Percentiles rank a stretch among this genome's conserved stretches.
These are phyloP conservation scores for Hypercompe scribonia DNA, from an alignment of 2,888 invertebrate genomes.

Conservation along the genomic window DNA sequence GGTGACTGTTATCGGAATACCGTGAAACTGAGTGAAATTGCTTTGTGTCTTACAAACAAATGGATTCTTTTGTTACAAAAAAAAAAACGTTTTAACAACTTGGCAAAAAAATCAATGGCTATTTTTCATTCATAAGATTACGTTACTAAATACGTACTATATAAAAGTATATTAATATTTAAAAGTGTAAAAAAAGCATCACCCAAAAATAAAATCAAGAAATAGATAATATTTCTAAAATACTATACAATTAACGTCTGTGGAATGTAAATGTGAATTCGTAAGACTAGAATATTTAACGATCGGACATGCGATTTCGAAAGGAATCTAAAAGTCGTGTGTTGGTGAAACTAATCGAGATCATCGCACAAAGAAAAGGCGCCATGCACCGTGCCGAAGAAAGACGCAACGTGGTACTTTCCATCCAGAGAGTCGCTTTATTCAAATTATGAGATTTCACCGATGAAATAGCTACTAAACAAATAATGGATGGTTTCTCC, in stretches of 20 bases:
- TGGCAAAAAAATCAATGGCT: neutral
- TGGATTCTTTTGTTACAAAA: neutral
- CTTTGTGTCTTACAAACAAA: neutral
- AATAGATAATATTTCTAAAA: neutral
- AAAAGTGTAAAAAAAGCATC: neutral
- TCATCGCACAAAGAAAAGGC: constrained; percentile 73
- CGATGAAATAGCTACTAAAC: constrained; percentile 57
- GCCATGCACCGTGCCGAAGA: constrained; percentile 66
- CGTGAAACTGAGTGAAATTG: neutral
- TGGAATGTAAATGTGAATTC: constrained; percentile 30
- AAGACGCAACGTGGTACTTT: constrained; percentile 68
- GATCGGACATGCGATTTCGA: constrained; percentile 45
- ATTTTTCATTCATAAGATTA: neutral
- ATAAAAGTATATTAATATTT: too few species aligned
- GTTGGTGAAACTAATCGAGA: constrained; percentile 75
- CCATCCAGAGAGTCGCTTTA: constrained; percentile 68
- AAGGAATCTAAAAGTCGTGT: constrained; percentile 59
- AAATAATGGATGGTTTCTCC: constrained; percentile 43
- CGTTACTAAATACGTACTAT: too few species aligned
- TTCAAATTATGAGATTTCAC: constrained; percentile 65
- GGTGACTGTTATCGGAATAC: neutral
- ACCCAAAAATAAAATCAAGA: neutral
- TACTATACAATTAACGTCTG: constrained; percentile 3
- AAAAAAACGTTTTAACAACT: neutral
- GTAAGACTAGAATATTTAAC: constrained; percentile 35